Conservation (phyloP, 2,113 vertebrate genomes). For the Protomyctophum bolini region DNA sequence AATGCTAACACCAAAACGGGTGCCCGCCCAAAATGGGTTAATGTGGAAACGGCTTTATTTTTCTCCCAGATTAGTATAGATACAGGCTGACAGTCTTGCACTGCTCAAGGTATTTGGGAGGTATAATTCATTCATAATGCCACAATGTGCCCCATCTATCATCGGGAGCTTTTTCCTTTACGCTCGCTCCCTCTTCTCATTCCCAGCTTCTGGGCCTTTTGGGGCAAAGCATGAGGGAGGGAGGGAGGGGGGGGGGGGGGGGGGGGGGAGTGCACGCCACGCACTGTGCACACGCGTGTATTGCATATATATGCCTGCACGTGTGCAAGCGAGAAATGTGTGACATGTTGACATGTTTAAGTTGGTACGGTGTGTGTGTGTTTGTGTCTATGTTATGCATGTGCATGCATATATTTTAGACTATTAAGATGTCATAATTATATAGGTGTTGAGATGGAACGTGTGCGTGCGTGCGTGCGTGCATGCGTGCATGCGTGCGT, state of each 20-base stretch:
- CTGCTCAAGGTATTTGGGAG: constrained; percentile 93
- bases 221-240: constrained; percentile 37
- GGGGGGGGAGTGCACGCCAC: background rate
- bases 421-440: constrained; percentile 11
- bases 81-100: constrained; percentile 85
- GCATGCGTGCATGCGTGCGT: background rate
- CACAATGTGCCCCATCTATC: constrained; percentile 89
- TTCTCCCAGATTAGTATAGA: constrained; percentile 92
- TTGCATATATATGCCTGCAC: constrained; percentile 53
- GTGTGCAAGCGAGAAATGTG: constrained; percentile 52
- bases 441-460: constrained; percentile 18
- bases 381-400: background rate
- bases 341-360: constrained; percentile 17
- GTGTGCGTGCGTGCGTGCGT: constrained; percentile 12
- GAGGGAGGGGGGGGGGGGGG: constrained; percentile 1
- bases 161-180: constrained; percentile 73
- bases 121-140: constrained; percentile 96
- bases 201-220: constrained; percentile 75
- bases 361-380: constrained; percentile 11
- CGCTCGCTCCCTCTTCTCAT: constrained; percentile 73
- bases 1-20: no score
- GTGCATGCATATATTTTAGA: background rate
- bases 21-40: no score
- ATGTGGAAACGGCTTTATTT: constrained; percentile 88
- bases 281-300: background rate